phyloP scores from a whole-genome alignment of 2,888 invertebrate genomes.

The Leptopterna dolabrata region DNA sequence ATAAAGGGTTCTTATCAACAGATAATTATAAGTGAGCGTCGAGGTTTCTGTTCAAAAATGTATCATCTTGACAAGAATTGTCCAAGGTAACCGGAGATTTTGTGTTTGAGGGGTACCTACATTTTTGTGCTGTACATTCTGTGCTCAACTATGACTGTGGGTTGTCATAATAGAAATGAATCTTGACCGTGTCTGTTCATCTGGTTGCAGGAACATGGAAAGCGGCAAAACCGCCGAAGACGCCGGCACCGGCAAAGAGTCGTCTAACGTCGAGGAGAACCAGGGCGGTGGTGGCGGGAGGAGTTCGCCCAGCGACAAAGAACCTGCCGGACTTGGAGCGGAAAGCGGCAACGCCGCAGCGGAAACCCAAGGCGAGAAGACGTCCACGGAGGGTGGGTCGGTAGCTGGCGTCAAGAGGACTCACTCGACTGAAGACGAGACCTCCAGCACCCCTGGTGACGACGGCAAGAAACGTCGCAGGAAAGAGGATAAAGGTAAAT shows the following conservation, averaged over 20 bases:
- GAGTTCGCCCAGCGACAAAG: conserved; percentile 38
- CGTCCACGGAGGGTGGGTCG: background rate
- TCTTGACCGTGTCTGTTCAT: no score
- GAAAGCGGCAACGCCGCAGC: background rate
- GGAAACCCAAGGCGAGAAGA: background rate
- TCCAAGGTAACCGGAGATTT: no score
- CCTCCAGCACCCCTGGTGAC: conserved; percentile 69
- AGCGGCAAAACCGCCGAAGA: conserved; percentile 45
- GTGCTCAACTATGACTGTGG: background rate
- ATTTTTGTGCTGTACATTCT: background rate
- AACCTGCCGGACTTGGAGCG: background rate
- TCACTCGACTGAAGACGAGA: conserved; percentile 68
- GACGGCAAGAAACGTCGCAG: conserved; percentile 79
- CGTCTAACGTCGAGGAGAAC: conserved; percentile 36
- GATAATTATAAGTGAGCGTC: no score
- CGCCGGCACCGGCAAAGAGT: conserved; percentile 37
- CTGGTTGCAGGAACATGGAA: conserved; percentile 48
- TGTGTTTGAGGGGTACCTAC: no score
- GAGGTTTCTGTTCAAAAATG: no score
- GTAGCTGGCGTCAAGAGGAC: conserved; percentile 56
- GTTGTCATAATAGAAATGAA: background rate
- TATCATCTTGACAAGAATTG: no score
- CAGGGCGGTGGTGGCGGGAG: conserved; percentile 22
- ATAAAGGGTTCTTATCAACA: no score
- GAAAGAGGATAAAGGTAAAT: conserved; percentile 72